These are phyloP conservation scores for Diaperis boleti DNA, from an alignment of 2,888 invertebrate species.

Conservation along the genomic window DNA sequence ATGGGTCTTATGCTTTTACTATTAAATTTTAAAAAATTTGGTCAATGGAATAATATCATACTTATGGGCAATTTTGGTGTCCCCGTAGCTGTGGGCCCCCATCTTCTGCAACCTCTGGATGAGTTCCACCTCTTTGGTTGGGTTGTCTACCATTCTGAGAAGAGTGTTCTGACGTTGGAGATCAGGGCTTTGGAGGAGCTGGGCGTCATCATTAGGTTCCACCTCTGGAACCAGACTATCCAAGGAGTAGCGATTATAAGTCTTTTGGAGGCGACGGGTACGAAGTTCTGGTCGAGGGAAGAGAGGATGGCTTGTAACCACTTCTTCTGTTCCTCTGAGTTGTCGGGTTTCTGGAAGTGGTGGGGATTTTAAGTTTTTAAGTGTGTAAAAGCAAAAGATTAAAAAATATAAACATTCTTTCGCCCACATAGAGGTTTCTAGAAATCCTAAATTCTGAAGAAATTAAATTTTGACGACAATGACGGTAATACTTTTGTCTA, in stretches of 20 bases:
- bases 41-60: too few relatives aligned
- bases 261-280: constrained; percentile 45
- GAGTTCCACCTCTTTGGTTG: constrained; percentile 47
- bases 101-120: constrained; percentile 58
- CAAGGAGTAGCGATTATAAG: constrained; percentile 64
- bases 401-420: too few relatives aligned
- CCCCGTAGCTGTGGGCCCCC: constrained; percentile 59
- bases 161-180: constrained; percentile 48
- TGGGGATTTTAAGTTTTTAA: too few relatives aligned
- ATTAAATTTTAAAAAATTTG: too few relatives aligned
- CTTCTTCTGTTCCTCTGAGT: constrained; percentile 65
- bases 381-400: too few relatives aligned
- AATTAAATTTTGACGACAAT: too few relatives aligned
- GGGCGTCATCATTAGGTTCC: constrained; percentile 33
- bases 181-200: constrained; percentile 5
- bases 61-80: constrained; percentile 43
- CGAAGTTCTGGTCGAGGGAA: constrained; percentile 61
- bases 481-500: too few relatives aligned
- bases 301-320: constrained; percentile 69
- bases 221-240: constrained; percentile 53
- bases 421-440: too few relatives aligned
- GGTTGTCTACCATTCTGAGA: constrained; percentile 33
- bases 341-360: constrained; percentile 65
- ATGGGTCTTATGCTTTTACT: too few relatives aligned
- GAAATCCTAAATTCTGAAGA: too few relatives aligned